phyloP scores from a whole-genome alignment of 2,888 invertebrate genomes.

The Atethmia centrago region DNA sequence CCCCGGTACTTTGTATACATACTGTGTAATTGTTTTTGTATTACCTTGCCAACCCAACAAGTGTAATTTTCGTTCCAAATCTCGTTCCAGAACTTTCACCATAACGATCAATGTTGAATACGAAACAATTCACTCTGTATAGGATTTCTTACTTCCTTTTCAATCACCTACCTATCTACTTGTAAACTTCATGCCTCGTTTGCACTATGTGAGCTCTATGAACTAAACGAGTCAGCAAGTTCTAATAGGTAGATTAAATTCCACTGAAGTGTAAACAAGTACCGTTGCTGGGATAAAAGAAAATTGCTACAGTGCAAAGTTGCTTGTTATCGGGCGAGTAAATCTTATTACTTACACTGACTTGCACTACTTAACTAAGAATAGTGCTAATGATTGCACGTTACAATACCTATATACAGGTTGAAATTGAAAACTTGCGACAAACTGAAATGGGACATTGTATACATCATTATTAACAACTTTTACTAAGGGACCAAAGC shows the following conservation, averaged over 20 bases:
- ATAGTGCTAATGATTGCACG: conserved; percentile 26
- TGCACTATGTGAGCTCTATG: conserved; percentile 20
- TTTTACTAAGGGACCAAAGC: too few species aligned
- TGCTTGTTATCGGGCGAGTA: conserved; percentile 19
- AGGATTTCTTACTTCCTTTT: too few species aligned
- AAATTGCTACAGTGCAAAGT: conserved; percentile 44
- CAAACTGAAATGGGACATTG: too few species aligned
- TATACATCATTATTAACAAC: too few species aligned
- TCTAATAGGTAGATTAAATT: conserved; percentile 40
- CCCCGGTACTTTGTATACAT: conserved; percentile 28
- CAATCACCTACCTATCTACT: too few species aligned
- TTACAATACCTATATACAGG: too few species aligned
- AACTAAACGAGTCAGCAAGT: conserved; percentile 22
- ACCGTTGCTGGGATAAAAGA: conserved; percentile 23
- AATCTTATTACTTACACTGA: conserved; percentile 24
- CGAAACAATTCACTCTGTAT: not conserved
- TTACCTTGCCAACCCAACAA: not conserved
- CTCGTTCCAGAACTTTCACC: not conserved
- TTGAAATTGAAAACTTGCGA: too few species aligned
- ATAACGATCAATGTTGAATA: not conserved
- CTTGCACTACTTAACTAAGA: conserved; percentile 13
- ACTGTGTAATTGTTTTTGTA: conserved; percentile 33
- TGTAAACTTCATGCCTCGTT: conserved; percentile 26
- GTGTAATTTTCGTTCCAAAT: too few species aligned
- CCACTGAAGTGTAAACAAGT: conserved; percentile 45